Evolutionary conservation across 2,888 invertebrate species (phyloP), one percentile per base, ranked within the genome.

Genomic region (Isoperla grammatica): DNA sequence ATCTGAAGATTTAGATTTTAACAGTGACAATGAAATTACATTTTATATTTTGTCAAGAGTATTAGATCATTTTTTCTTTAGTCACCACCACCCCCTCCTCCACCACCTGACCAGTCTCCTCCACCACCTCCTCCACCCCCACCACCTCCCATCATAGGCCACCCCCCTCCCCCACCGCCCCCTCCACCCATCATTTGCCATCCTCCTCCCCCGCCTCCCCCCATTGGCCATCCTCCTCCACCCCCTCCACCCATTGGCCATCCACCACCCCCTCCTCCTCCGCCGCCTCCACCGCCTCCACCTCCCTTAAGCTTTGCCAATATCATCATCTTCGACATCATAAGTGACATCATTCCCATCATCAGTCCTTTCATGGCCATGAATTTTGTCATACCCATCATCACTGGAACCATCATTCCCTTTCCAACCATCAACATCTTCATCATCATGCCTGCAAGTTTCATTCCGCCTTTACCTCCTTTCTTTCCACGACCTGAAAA

Each of bases 321-420:
- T n/a, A 57, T 42, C 57, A 57, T 50, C 49, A 57, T 39, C 42
- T 50, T 57, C 22, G 37, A 42, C 57, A 57, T 57, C 12, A 57
- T 11, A n/a, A 50, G 39, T 13, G 57, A 57, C 57, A 42, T 50
- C 49, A 50, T 12, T 11, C 42, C 57, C 50, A 57, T 57, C 9
- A 50, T 22, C 6, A 57, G 35, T 3, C 35, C 42, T 22, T 58
- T 53, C 50, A 53, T 40, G 1, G 50, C 58, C 53, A 58, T 58
- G 20, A 50, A 13, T 37, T 55, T 66, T 62, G 19, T 61, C 67
- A 48, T 66, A 61, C 17, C 64, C 62, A 60, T 57, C 64, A 37
- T 65, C 62, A 56, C 59, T 48, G 39, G 64, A 61, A 58, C 65
- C 66, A 29, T 63, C 65, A 40, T 57, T 54, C 35, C 61, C 57